These are phyloP conservation scores for Drosophila paucipuncta DNA, from an alignment of 2,888 invertebrate genomes.

Conservation along the genomic window DNA sequence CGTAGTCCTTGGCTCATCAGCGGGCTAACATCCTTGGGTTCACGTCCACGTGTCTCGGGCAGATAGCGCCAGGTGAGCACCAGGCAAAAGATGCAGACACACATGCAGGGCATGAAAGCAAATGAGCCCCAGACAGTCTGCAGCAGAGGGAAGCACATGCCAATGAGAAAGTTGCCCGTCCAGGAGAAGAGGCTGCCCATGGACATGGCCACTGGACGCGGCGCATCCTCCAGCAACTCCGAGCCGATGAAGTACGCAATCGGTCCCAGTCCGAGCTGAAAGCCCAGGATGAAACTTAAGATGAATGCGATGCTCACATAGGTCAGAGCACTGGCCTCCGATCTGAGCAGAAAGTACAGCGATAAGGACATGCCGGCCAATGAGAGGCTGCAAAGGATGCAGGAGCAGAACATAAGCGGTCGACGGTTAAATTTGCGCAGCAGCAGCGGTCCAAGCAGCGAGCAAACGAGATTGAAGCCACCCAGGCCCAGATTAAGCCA, in stretches of 20 bases:
- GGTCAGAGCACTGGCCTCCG: constrained; percentile 86
- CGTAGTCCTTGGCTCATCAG: constrained; percentile 86
- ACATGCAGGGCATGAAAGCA: constrained; percentile 91
- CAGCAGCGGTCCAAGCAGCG: constrained; percentile 88
- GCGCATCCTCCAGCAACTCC: constrained; percentile 93
- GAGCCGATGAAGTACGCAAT: constrained; percentile 95
- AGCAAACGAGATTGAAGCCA: constrained; percentile 88
- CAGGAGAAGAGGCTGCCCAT: constrained; percentile 94
- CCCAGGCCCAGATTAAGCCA: constrained; percentile 93
- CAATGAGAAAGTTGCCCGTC: constrained; percentile 94
- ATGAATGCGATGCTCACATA: constrained; percentile 90
- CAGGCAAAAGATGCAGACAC: constrained; percentile 70
- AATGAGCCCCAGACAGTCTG: constrained; percentile 88
- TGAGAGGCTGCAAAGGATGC: constrained; percentile 86
- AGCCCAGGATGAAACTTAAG: constrained; percentile 90
- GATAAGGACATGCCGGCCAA: constrained; percentile 88
- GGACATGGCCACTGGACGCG: constrained; percentile 93
- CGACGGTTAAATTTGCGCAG: constrained; percentile 89
- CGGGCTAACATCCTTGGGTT: constrained; percentile 68
- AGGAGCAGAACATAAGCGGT: constrained; percentile 88
- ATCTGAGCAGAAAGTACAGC: constrained; percentile 88
- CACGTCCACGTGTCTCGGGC: constrained; percentile 78
- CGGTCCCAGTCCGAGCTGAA: constrained; percentile 94
- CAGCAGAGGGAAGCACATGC: constrained; percentile 90
- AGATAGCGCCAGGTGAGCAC: constrained; percentile 73